Conservation (phyloP, 2,888 invertebrate genomes). For the Drosophila suboccidentalis region DNA sequence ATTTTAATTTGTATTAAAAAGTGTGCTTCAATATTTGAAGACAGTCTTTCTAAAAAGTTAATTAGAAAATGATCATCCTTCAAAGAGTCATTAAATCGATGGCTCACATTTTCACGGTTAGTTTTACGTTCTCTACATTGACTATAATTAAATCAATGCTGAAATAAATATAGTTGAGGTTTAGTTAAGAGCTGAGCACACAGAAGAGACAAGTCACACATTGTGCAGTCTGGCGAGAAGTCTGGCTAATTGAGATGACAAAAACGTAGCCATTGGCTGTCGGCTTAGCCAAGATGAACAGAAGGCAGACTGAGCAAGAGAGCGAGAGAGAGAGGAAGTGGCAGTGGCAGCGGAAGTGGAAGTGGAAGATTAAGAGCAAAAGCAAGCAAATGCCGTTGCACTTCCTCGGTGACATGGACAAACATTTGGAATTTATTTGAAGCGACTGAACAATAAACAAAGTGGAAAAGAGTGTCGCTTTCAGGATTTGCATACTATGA, state of each 20-base stretch:
- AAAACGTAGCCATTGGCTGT: slow-evolving; percentile 13
- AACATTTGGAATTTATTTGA: background rate
- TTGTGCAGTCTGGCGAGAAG: slow-evolving; percentile 3
- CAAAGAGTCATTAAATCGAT: no score
- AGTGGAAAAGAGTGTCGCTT: background rate
- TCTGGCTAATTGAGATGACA: slow-evolving; percentile 22
- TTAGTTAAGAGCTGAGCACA: background rate
- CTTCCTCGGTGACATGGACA: background rate
- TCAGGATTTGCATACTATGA: background rate
- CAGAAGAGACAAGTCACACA: background rate
- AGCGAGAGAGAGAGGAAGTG: background rate
- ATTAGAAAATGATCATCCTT: no score
- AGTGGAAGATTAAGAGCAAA: background rate
- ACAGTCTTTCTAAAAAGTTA: no score
- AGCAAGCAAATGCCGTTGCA: background rate
- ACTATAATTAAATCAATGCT: no score
- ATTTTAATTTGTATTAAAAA: no score
- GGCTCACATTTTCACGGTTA: no score
- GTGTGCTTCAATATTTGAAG: no score
- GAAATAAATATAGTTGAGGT: no score
- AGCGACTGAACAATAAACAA: background rate
- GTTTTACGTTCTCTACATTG: no score
- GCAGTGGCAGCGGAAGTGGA: background rate
- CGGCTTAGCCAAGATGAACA: slow-evolving; percentile 2
- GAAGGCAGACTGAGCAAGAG: background rate